Evolutionary conservation across 2,113 vertebrate species (phyloP), one percentile per base, ranked within the genome.

Genomic region (Atherinomorus stipes): DNA sequence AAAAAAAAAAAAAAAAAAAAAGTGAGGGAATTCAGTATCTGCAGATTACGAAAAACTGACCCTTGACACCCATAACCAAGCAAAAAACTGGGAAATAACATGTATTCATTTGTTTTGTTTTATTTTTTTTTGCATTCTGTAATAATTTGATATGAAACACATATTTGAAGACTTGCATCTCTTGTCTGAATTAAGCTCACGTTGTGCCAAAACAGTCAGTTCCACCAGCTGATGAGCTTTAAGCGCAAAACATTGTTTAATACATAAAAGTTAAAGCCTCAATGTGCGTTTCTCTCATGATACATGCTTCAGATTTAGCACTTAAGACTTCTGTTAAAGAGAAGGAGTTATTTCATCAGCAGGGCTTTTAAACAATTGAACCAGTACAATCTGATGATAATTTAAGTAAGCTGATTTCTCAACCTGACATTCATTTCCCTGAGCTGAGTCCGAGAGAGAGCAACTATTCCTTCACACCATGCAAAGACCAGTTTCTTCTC

Each of bases 21-120:
- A 19, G 5, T 1, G 18, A 47, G 10, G 44, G 1, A 18, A 47
- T 47, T 47, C 44, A n/a, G 44, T 19, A 19, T 47, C 16, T 19
- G 19, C 44, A 47, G n/a, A n/a, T 47, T 19, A 47, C 4, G n/a
- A n/a, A n/a, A 19, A 19, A n/a, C 16, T 19, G 44, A 47, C 1
- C 44, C 18, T n/a, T 19, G 2, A 47, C 11, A 40, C 3, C 11
- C n/a, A 13, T 22, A n/a, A 3, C 25, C 1, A 67, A 12, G 81
- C 19, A 69, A 77, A 52, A 12, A 49, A 62, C 22, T 70, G 7
- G n/a, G 12, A 53, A 81, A 79, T 64, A 18, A 49, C 3, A 23
- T 71, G 16, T 22, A n/a, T n/a, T n/a, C n/a, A n/a, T n/a, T n/a
- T n/a, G n/a, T 61, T 88, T 86, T 85, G 85, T 88, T 85, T 4